These are phyloP conservation scores for Agrochola circellaris DNA, from an alignment of 2,888 invertebrate genomes.

Conservation along the genomic window DNA sequence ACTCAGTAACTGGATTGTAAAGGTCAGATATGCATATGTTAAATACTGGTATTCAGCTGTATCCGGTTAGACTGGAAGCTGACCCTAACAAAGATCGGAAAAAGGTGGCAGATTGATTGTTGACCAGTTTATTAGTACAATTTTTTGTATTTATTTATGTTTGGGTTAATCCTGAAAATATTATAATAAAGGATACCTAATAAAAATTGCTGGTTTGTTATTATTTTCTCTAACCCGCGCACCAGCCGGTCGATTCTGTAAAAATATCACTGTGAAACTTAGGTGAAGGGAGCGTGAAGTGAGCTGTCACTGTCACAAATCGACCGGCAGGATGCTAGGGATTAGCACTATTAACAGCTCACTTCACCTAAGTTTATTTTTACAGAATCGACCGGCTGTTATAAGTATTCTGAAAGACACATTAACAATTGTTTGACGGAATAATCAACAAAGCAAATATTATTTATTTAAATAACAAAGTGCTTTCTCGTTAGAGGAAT, in stretches of 20 bases:
- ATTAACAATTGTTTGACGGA: background rate
- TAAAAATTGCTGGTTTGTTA: background rate
- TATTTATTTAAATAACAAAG: conserved; percentile 1
- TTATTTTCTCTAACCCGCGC: background rate
- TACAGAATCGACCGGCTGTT: too few species aligned
- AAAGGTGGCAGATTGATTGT: background rate
- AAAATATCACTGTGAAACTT: too few species aligned
- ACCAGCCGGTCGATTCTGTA: too few species aligned
- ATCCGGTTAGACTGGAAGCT: background rate
- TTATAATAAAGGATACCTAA: too few species aligned
- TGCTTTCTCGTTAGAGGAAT: background rate
- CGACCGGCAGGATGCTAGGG: too few species aligned
- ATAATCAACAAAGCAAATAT: conserved; percentile 1
- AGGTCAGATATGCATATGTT: too few species aligned
- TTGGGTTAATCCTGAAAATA: background rate
- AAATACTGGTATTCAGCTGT: background rate
- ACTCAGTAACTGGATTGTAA: too few species aligned
- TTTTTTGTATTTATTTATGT: background rate
- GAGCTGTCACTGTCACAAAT: too few species aligned
- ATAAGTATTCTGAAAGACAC: background rate
- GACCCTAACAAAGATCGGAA: background rate
- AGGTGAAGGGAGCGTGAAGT: too few species aligned
- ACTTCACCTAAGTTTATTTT: too few species aligned
- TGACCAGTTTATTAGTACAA: too few species aligned
- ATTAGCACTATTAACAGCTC: too few species aligned